Base-by-base conservation (phyloP, 2,113 vertebrate species). In the Anarrhichthys ocellatus region DNA sequence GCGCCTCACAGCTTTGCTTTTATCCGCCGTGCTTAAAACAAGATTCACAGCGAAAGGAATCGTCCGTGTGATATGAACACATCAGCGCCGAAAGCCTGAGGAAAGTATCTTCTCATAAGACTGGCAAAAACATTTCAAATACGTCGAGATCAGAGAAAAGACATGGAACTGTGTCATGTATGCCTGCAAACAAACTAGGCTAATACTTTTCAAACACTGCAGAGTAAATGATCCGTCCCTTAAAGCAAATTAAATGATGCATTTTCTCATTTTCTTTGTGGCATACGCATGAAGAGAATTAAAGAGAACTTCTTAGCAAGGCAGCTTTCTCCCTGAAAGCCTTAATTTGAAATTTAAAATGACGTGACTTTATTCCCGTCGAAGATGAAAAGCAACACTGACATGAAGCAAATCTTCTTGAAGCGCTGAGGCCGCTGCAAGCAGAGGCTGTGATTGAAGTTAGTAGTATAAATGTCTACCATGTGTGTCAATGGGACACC, bases 271-370 rank as follows among this genome's bases (percentile, higher is more conserved):
- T 70, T 82, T 69, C 82, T 63, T 71, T 64, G 72, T 64, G 29
- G 42, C 11, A 62, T 2, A 15, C 6, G 52, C 68, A 38, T 40
- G 36, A 54, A 40, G 32, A 22, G 63, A 87, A 85, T 81, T 81
- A 81, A 62, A 73, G 67, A 38, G 58, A 67, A 58, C 46, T 77
- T 80, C 75, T 78, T 58, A 62, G 83, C 14, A 2, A n/a, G 76
- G 75, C 7, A 59, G 52, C 68, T 64, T 63, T 63, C 50, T 59
- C 56, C 67, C 79, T 73, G 59, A 86, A 79, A 76, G 81, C 75
- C 67, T 71, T 74, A 36, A 83, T 90, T 87, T 56, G 65, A 78
- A 87, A 87, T 29, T 29, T 66, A 71, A 85, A 81, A 83, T 71
- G 32, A 87, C n/a, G 54, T 3, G 18, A 63, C 48, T 73, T 85